Evolutionary conservation across 2,888 invertebrate species (phyloP).

Genomic region (Monopis laevigella): DNA sequence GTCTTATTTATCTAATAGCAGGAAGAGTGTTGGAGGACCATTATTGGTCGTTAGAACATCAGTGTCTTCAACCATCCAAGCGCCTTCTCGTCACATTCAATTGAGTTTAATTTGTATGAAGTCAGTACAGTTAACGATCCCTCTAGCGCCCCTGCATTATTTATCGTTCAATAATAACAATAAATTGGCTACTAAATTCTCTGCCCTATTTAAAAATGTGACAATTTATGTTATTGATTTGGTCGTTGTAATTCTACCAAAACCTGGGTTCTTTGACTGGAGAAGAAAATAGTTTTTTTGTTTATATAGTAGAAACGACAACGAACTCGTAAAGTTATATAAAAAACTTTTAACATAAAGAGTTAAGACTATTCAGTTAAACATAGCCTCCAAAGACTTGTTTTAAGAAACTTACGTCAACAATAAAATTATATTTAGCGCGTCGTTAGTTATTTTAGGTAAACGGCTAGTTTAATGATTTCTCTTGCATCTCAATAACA

Average conservation of each 20-base stretch:
- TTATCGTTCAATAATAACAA: constrained; percentile 59
- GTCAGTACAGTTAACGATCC: constrained; percentile 57
- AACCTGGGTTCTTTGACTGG: neutral
- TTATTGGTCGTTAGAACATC: constrained; percentile 34
- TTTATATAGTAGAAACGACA: constrained; percentile 50
- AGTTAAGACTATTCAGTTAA: too few species aligned
- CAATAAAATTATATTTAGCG: too few species aligned
- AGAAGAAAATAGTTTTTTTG: constrained; percentile 38
- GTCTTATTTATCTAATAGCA: constrained; percentile 34
- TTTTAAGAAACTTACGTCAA: too few species aligned
- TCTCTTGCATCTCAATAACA: too few species aligned
- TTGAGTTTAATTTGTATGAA: constrained; percentile 65
- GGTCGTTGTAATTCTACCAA: neutral
- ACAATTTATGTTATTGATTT: neutral
- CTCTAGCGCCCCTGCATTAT: constrained; percentile 56
- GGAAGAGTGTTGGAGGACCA: constrained; percentile 31
- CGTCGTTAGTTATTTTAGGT: too few species aligned
- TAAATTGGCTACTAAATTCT: constrained; percentile 44
- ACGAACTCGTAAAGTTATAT: constrained; percentile 54
- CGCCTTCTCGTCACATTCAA: constrained; percentile 59
- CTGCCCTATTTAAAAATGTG: too few species aligned
- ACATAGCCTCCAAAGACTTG: too few species aligned
- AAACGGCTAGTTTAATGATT: too few species aligned
- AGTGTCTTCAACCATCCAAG: constrained; percentile 60
- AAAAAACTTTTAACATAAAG: neutral